Evolutionary conservation across 2,888 invertebrate species (phyloP).

Genomic region (Hermaeophaga mercurialis): DNA sequence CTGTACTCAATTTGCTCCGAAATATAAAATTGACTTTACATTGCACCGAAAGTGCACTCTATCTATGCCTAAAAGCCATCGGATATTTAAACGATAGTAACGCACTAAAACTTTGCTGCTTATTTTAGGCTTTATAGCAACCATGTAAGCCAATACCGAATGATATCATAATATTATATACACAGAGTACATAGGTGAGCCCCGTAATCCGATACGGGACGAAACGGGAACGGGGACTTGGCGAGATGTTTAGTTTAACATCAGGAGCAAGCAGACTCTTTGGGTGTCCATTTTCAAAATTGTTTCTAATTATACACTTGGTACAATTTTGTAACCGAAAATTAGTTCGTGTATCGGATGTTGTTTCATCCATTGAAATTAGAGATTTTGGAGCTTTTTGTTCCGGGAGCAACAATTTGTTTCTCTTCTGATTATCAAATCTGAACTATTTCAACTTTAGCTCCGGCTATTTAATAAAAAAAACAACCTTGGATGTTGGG

Average conservation of each 20-base stretch:
- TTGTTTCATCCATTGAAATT: neutral
- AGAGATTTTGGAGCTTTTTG: neutral
- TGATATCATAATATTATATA: conserved; percentile 35
- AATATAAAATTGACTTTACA: too few species aligned
- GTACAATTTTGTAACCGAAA: conserved; percentile 40
- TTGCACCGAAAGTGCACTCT: conserved; percentile 8
- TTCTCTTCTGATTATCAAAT: too few species aligned
- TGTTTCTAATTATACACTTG: conserved; percentile 48
- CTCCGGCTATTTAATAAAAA: too few species aligned
- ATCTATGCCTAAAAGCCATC: conserved; percentile 8
- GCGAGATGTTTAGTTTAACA: conserved; percentile 17
- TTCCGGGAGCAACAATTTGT: too few species aligned
- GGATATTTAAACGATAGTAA: conserved; percentile 10
- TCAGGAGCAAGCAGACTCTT: conserved; percentile 24
- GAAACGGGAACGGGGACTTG: conserved; percentile 13
- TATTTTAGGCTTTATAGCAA: conserved; percentile 26
- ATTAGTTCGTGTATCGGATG: conserved; percentile 26
- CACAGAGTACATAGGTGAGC: conserved; percentile 34
- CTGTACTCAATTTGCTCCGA: too few species aligned
- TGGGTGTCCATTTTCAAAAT: conserved; percentile 50
- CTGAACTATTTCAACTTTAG: too few species aligned
- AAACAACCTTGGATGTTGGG: too few species aligned
- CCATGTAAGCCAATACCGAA: conserved; percentile 32
- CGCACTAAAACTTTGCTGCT: conserved; percentile 28
- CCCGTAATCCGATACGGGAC: conserved; percentile 30